Evolutionary conservation across 2,113 vertebrate genomes (phyloP), one percentile per base, ranked within the genome.

Genomic region (Labrus mixtus): DNA sequence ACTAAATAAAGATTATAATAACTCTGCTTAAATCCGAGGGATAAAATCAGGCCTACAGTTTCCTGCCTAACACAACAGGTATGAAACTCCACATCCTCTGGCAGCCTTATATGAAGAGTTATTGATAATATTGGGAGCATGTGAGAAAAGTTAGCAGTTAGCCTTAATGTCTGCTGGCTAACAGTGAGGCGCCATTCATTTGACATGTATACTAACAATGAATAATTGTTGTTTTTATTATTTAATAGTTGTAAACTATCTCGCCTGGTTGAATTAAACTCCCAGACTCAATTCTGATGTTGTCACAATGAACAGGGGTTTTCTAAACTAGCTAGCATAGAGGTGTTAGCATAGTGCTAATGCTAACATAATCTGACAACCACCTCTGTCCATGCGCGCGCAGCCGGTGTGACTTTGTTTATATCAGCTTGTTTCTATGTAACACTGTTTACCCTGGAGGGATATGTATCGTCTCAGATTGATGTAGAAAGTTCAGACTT

Each of bases 141-240:
- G 79, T 36, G 67, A 61, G 20, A 1, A 6, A 84, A 17, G 22
- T 17, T 84, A 82, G 71, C 82, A 39, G 17, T 76, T 86, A 84
- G 78, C 82, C 1, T 3, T 8, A 29, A 78, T 79, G 87, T 82
- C 17, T 53, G 56, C 17, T 41, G 46, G 79, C 84, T 84, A 81
- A 46, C 68, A 8, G 2, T n/a, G 1, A 33, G 63, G 64, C 66
- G 71, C 66, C 48, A 71, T 85, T 84, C 76, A 74, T 79, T 82
- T 17, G 22, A 48, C 23, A 11, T 57, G 3, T 17, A 1, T 11
- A 6, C 11, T n/a, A 10, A 1, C 9, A 41, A 41, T 3, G 37
- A 41, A 9, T 41, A 11, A 41, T 9, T 41, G 8, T 41, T 37
- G 4, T 37, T 37, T 37, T 57, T 1, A 9, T 6, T 2, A 7